Conservation (phyloP, 2,113 vertebrate genomes). For the Leptocoma aspasia region DNA sequence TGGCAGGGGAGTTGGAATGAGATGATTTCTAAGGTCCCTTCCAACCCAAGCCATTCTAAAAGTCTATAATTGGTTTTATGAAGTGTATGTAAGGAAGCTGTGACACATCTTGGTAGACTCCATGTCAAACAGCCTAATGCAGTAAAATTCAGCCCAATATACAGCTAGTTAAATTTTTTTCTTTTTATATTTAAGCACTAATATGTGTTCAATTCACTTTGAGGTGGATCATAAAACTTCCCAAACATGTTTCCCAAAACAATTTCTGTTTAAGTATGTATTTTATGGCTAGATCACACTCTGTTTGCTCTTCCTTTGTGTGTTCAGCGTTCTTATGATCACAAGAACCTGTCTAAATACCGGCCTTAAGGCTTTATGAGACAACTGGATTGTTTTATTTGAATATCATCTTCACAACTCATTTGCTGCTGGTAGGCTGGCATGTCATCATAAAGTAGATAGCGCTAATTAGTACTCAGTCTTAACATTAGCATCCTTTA, state of each 20-base stretch:
- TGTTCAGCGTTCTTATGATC: neutral
- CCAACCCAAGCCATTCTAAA: neutral
- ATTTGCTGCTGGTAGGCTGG: neutral
- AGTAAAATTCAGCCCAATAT: neutral
- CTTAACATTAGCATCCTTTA: neutral
- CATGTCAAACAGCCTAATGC: rapidly evolving
- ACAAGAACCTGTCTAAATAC: neutral
- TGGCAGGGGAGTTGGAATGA: neutral
- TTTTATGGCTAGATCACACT: neutral
- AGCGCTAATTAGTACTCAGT: neutral
- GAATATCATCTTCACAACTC: neutral
- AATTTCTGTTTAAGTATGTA: neutral
- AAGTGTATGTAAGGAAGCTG: neutral
- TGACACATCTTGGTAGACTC: neutral
- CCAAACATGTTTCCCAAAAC: neutral
- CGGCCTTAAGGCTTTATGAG: neutral
- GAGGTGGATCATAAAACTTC: neutral
- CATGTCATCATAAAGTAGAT: neutral
- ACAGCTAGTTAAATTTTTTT: neutral
- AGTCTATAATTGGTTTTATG: neutral
- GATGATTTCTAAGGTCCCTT: neutral
- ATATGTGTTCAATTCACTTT: neutral
- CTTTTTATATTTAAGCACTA: neutral
- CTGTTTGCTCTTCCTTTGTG: neutral
- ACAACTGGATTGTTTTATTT: neutral